A percentile compares a stretch with the other conserved stretches of the same genome.
These are phyloP conservation scores for Sepiola atlantica DNA, from an alignment of 2,888 invertebrate species.

Conservation along the genomic window DNA sequence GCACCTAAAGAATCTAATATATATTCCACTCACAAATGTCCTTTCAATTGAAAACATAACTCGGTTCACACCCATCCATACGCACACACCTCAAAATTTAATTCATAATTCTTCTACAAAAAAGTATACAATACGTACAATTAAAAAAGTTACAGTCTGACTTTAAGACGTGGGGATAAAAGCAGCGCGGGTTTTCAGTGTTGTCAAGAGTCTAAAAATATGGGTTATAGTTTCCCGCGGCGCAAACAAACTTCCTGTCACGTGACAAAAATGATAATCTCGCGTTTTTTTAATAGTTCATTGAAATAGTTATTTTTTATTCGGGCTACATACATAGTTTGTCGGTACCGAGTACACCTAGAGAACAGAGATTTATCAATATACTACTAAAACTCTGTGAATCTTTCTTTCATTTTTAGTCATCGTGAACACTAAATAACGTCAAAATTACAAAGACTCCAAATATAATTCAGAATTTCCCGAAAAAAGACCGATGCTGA, in stretches of 20 bases:
- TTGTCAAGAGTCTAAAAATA: neutral
- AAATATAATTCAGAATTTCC: no score
- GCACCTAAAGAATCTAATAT: neutral
- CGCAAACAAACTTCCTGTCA: neutral
- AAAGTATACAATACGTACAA: neutral
- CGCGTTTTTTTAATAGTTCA: no score
- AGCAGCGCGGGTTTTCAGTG: neutral
- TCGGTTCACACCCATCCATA: neutral
- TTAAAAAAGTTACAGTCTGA: neutral
- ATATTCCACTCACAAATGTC: neutral
- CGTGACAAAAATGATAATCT: neutral
- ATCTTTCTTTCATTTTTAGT: no score
- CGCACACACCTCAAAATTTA: neutral
- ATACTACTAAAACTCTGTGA: no score
- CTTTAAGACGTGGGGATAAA: neutral
- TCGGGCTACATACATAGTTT: neutral
- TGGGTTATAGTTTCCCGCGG: neutral
- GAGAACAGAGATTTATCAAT: no score
- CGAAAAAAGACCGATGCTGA: no score
- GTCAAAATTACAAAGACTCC: no score
- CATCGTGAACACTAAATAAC: no score
- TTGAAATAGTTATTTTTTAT: neutral
- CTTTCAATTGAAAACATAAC: neutral
- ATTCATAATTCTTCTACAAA: neutral
- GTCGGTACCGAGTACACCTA: no score